A percentile compares a stretch with the other conserved stretches of the same genome.
Conservation (phyloP, 2,797 vertebrate species). For the Gymnodraco acuticeps region DNA sequence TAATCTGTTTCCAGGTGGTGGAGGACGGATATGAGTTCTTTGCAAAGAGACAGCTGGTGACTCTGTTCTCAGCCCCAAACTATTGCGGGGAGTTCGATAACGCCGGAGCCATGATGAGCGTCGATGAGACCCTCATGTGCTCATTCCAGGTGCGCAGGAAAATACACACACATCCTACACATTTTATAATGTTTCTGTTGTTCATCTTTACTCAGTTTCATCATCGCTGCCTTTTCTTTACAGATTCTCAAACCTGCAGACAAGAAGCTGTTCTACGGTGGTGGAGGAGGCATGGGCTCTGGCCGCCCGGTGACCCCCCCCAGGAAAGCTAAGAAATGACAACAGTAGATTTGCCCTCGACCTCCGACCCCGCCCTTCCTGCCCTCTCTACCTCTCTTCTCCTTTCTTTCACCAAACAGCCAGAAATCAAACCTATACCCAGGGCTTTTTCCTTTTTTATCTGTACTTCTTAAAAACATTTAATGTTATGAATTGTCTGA, state of each 20-base stretch:
- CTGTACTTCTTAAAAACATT: constrained; percentile 84
- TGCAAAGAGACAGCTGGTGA: constrained; percentile 88
- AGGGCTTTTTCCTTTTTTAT: constrained; percentile 85
- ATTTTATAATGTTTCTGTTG: background rate
- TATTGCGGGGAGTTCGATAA: constrained; percentile 90
- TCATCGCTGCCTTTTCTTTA: background rate
- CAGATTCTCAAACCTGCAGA: constrained; percentile 89
- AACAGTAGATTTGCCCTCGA: constrained; percentile 66
- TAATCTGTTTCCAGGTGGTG: constrained; percentile 78
- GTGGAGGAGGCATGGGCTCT: constrained; percentile 80
- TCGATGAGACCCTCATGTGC: constrained; percentile 89
- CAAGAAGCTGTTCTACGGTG: constrained; percentile 86
- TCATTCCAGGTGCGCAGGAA: constrained; percentile 85
- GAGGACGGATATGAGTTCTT: constrained; percentile 90
- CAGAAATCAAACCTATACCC: constrained; percentile 86
- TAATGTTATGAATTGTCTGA: constrained; percentile 81
- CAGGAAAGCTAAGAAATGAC: constrained; percentile 90
- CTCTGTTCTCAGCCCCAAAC: constrained; percentile 88
- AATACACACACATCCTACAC: background rate
- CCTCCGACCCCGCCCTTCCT: constrained; percentile 68
- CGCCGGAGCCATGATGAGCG: constrained; percentile 89
- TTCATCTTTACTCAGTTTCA: background rate
- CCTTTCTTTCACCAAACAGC: constrained; percentile 85
- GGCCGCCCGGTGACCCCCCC: constrained; percentile 87
- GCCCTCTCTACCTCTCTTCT: constrained; percentile 85